These are phyloP conservation scores for Melitaea cinxia DNA, from an alignment of 1,140 invertebrate genomes.

Conservation along the genomic window DNA sequence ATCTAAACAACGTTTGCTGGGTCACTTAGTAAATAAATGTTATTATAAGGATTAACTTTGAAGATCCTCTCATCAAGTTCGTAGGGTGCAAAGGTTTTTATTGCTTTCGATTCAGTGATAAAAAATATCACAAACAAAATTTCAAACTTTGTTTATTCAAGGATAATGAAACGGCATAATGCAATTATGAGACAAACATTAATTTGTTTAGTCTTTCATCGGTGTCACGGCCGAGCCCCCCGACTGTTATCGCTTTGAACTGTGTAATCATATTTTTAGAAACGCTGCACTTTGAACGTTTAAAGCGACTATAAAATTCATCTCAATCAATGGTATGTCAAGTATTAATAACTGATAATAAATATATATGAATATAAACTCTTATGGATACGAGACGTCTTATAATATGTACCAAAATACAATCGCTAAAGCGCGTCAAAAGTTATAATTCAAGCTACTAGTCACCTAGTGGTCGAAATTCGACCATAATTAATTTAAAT, in stretches of 20 bases:
- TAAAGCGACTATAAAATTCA: slow-evolving; percentile 9
- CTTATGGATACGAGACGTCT: too few relatives aligned
- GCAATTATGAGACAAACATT: slow-evolving; percentile 60
- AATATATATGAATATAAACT: too few relatives aligned
- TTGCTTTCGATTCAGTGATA: slow-evolving; percentile 37
- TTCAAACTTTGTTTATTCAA: slow-evolving; percentile 49
- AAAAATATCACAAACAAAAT: slow-evolving; percentile 46
- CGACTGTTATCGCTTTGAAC: slow-evolving; percentile 49
- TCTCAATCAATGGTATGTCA: neutral
- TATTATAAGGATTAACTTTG: neutral
- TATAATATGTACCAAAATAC: too few relatives aligned
- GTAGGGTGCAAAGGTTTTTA: slow-evolving; percentile 45
- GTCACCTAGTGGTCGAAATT: too few relatives aligned
- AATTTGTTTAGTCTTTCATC: slow-evolving; percentile 64
- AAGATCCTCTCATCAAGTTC: neutral
- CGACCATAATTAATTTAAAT: too few relatives aligned
- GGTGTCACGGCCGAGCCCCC: slow-evolving; percentile 75
- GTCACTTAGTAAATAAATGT: too few relatives aligned
- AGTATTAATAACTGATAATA: too few relatives aligned
- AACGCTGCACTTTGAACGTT: slow-evolving; percentile 28
- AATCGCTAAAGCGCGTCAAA: too few relatives aligned
- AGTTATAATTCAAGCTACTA: too few relatives aligned
- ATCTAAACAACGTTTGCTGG: too few relatives aligned
- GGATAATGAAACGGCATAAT: slow-evolving; percentile 58
- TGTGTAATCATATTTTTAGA: slow-evolving; percentile 18